phyloP scores from a whole-genome alignment of 2,113 vertebrate genomes.

The Python bivittatus region DNA sequence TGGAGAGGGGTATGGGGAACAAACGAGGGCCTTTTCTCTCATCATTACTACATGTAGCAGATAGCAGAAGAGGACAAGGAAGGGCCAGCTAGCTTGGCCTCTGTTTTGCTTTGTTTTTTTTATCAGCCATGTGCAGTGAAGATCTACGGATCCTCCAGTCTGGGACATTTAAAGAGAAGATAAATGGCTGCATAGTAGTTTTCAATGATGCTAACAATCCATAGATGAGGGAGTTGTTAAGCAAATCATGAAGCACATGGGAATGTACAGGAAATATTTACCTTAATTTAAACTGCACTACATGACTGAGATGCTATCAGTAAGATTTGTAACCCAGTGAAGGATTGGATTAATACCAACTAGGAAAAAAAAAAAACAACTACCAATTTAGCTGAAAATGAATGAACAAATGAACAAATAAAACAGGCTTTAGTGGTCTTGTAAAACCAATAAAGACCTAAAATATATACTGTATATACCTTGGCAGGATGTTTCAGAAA shows the following conservation, averaged over 20 bases:
- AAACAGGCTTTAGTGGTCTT: not conserved
- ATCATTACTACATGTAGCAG: not conserved
- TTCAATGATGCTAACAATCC: not conserved
- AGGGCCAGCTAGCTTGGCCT: not conserved
- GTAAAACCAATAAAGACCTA: not conserved
- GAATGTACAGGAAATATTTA: not conserved
- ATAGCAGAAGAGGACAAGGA: not conserved
- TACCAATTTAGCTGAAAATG: not conserved
- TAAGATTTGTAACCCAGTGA: not conserved
- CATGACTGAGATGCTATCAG: not conserved
- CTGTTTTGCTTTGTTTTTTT: not conserved
- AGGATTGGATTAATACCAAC: not conserved
- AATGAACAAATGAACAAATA: not conserved
- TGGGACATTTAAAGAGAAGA: not conserved
- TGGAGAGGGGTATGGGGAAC: not conserved
- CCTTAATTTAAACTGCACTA: not conserved
- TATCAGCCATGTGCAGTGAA: not conserved
- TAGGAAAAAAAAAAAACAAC: not conserved
- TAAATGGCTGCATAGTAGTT: not conserved
- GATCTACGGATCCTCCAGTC: not conserved
- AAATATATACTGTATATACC: not conserved
- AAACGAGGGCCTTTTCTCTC: not conserved
- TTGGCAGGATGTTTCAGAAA: not conserved
- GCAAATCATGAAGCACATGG: not conserved
- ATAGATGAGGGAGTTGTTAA: not conserved